Evolutionary conservation across 2,888 invertebrate species (phyloP), one percentile per base, ranked within the genome.

Genomic region (Parthenolecanium corni): DNA sequence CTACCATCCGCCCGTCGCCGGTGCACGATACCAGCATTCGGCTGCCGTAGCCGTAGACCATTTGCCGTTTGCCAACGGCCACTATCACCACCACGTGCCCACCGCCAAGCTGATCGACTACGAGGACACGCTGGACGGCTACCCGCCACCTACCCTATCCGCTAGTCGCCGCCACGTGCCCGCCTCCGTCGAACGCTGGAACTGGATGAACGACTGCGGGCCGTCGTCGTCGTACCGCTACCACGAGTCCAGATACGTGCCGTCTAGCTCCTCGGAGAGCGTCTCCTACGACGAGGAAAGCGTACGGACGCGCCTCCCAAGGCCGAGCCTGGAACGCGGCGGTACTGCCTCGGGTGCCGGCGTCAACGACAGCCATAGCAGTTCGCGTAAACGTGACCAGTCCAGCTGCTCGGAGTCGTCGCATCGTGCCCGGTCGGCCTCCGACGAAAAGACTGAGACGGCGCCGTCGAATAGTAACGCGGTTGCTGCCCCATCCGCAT

Each of bases 51-150:
- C 52, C 12, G 36, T 31, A 42, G 62, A 52, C 24, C 44, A 24
- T 40, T 20, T 52, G 25, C 53, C 47, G 14, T 53, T 21, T 38
- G 36, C 53, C 2, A 47, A 47, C 40, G 63, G 53, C 20, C 36
- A 52, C 36, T 62, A 25, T 31, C 25, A 44, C 20, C 31, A 36
- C 21, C 31, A 36, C 21, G 63, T 63, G n/a, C 84, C 84, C 0
- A 84, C 84, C 0, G 84, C 75, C 1, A 82, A 82, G 69, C 72
- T 85, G 12, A 84, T 85, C 66, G 85, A 85, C 70, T 68, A 85
- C 16, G 84, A 84, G n/a, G 53, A 53, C 40, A 24, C 56, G 3
- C 2, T 38, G 2, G 52, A 62, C 46, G 25, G 18, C 36, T 31
- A 31, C 9, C 31, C 31, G 4, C 31, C 4, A 4, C 31, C 31